Percentiles rank a stretch among this genome's conserved stretches.
These are phyloP conservation scores for Alloplasta piceator DNA, from an alignment of 2,888 invertebrate genomes.

Conservation along the genomic window DNA sequence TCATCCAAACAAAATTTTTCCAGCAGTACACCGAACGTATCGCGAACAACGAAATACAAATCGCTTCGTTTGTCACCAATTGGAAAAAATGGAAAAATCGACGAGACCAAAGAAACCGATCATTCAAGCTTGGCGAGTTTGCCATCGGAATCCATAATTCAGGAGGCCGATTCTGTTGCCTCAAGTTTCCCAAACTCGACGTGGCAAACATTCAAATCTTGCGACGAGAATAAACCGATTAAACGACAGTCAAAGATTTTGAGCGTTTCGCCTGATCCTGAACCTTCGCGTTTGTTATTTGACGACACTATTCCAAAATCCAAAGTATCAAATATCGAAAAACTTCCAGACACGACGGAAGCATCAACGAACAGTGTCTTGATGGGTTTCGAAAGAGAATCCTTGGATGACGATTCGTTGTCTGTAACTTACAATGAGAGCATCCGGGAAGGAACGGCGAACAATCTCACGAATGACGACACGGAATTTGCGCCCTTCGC, in stretches of 20 bases:
- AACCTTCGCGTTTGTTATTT: conserved; percentile 39
- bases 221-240: background rate
- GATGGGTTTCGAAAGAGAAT: conserved; percentile 5
- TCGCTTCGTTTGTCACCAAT: conserved; percentile 70
- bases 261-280: conserved; percentile 39
- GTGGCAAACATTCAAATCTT: no score
- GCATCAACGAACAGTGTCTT: conserved; percentile 8
- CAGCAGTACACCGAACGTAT: conserved; percentile 71
- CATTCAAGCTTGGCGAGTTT: background rate
- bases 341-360: background rate
- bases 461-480: background rate
- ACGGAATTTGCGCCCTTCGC: background rate
- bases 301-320: conserved; percentile 20
- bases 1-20: conserved; percentile 41
- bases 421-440: background rate
- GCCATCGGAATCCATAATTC: background rate
- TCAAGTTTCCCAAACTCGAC: background rate
- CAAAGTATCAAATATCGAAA: background rate
- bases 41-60: conserved; percentile 4
- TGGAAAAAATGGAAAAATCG: background rate
- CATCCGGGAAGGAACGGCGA: conserved; percentile 26
- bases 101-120: background rate
- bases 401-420: conserved; percentile 28
- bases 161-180: background rate
- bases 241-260: background rate